Evolutionary conservation across 1,140 invertebrate species (phyloP).

Genomic region (Dendrolimus punctatus): DNA sequence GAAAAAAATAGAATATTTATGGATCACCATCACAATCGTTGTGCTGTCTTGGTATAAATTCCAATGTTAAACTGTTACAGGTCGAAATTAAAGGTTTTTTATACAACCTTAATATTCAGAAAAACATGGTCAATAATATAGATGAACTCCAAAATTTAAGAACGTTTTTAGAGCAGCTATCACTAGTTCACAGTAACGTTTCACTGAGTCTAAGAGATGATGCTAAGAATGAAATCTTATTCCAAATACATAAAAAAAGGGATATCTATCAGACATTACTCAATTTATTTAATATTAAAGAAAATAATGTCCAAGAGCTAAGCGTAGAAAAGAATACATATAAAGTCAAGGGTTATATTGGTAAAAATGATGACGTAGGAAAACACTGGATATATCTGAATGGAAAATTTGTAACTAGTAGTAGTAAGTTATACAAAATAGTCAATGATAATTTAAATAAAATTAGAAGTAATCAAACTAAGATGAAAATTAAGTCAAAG

Average conservation of each 20-base stretch:
- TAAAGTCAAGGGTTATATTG: conserved; percentile 72
- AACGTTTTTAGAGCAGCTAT: conserved; percentile 71
- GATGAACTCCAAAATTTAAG: conserved; percentile 75
- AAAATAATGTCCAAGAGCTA: conserved; percentile 63
- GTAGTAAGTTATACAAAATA: conserved; percentile 70
- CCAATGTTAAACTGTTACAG: conserved; percentile 20
- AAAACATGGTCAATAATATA: conserved; percentile 65
- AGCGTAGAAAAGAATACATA: conserved; percentile 67
- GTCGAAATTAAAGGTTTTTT: conserved; percentile 76
- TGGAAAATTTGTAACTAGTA: conserved; percentile 70
- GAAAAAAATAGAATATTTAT: too few relatives aligned
- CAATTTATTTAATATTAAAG: conserved; percentile 63
- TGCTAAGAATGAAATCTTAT: conserved; percentile 67
- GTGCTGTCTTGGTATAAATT: too few relatives aligned
- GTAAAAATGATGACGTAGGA: conserved; percentile 61
- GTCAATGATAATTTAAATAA: conserved; percentile 60
- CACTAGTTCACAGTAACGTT: conserved; percentile 72
- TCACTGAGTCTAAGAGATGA: conserved; percentile 78
- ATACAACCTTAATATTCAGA: conserved; percentile 75
- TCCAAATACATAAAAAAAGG: conserved; percentile 72
- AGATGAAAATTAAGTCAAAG: conserved; percentile 27
- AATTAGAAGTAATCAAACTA: conserved; percentile 1
- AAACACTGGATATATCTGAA: conserved; percentile 78
- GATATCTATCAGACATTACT: conserved; percentile 69
- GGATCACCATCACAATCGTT: too few relatives aligned